phyloP scores from a whole-genome alignment of 2,888 invertebrate genomes.

The Nipponacmea schrenckii region DNA sequence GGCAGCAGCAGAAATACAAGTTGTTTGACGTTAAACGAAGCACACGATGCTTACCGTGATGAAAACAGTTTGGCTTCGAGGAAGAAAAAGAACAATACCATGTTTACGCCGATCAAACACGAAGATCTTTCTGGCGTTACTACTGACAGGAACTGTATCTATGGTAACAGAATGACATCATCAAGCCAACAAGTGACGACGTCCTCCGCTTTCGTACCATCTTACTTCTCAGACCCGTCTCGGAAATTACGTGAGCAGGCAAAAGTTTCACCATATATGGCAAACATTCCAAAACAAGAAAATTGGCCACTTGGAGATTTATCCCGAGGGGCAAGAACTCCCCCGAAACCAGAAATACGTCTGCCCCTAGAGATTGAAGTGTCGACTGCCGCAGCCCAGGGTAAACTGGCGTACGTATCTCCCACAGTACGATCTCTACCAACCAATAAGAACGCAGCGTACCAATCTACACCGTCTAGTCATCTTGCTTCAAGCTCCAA shows the following conservation, averaged over 20 bases:
- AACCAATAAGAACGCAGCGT: slow-evolving; percentile 37
- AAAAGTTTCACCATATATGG: slow-evolving; percentile 44
- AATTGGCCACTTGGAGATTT: slow-evolving; percentile 5
- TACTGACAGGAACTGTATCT: slow-evolving; percentile 16
- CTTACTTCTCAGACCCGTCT: slow-evolving; percentile 30
- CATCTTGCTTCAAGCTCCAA: slow-evolving; percentile 15
- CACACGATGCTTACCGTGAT: slow-evolving; percentile 56
- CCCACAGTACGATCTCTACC: slow-evolving; percentile 53
- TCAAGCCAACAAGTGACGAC: slow-evolving; percentile 22
- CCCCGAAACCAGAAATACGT: slow-evolving; percentile 47
- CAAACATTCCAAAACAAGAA: slow-evolving; percentile 46
- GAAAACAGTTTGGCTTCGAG: slow-evolving; percentile 25
- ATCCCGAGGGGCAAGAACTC: slow-evolving; percentile 14
- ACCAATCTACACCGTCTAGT: slow-evolving; percentile 29
- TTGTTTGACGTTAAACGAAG: slow-evolving; percentile 81
- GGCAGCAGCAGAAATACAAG: slow-evolving; percentile 68
- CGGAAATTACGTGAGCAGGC: slow-evolving; percentile 43
- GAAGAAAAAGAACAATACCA: slow-evolving; percentile 38
- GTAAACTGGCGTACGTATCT: slow-evolving; percentile 59
- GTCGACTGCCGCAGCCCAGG: slow-evolving; percentile 53
- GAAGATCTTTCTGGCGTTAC: slow-evolving; percentile 42
- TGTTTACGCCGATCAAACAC: slow-evolving; percentile 60
- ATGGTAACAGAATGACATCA: slow-evolving; percentile 15
- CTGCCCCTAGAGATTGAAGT: slow-evolving; percentile 52
- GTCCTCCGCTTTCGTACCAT: slow-evolving; percentile 38